Percentiles rank a stretch among this genome's conserved stretches.
Evolutionary conservation across 2,888 invertebrate species (phyloP).

Genomic region (Empis livida): DNA sequence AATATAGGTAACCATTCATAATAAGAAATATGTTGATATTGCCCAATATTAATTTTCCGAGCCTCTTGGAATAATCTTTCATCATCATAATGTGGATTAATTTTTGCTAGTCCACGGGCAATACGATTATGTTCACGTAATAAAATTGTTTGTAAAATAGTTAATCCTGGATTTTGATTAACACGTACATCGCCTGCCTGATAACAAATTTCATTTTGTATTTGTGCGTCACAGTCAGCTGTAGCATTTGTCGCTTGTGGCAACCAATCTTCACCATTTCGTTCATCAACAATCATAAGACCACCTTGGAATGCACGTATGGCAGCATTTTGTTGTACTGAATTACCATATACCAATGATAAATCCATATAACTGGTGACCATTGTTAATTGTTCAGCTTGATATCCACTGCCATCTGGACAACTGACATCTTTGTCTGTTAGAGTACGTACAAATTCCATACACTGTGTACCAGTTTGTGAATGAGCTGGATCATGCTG

Average conservation of each 20-base stretch:
- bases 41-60: conserved; percentile 38
- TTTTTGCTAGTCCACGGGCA: conserved; percentile 29
- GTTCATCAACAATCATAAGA: conserved; percentile 45
- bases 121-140: conserved; percentile 40
- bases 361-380: conserved; percentile 47
- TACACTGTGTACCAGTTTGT: conserved; percentile 43
- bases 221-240: conserved; percentile 52
- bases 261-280: conserved; percentile 55
- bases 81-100: conserved; percentile 43
- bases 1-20: conserved; percentile 43
- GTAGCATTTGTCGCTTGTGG: conserved; percentile 56
- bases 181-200: conserved; percentile 46
- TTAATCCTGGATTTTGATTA: conserved; percentile 38
- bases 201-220: conserved; percentile 59
- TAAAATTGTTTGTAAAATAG: conserved; percentile 37
- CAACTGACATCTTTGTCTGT: conserved; percentile 52
- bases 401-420: conserved; percentile 36
- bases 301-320: conserved; percentile 58
- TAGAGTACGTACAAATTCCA: conserved; percentile 54
- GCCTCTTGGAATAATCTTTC: conserved; percentile 40
- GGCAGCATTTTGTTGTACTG: conserved; percentile 46
- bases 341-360: conserved; percentile 70
- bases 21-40: conserved; percentile 40
- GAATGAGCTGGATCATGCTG: conserved; percentile 44
- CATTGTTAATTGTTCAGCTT: conserved; percentile 51